phyloP scores from a whole-genome alignment of 2,113 vertebrate species.

The Oreochromis aureus region DNA sequence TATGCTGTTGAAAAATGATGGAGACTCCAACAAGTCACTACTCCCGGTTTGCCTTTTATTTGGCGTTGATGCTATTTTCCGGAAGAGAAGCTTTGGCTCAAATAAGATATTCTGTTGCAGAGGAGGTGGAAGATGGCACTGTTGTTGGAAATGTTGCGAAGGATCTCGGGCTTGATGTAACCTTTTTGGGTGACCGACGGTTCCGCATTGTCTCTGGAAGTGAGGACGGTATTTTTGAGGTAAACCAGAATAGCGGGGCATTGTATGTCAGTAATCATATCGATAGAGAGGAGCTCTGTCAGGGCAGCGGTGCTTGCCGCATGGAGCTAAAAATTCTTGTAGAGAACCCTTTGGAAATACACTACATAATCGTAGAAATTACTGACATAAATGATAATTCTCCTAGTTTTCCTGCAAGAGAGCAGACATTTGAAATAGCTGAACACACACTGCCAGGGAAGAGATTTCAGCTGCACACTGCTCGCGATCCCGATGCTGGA shows the following conservation, averaged over 20 bases:
- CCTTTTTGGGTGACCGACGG: conserved; percentile 13
- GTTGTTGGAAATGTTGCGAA: conserved; percentile 58
- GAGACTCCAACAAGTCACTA: not conserved
- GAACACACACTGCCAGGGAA: conserved; percentile 37
- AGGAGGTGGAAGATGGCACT: conserved; percentile 60
- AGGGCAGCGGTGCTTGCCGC: conserved; percentile 27
- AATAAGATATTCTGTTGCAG: conserved; percentile 57
- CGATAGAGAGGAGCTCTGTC: conserved; percentile 61
- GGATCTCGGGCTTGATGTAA: conserved; percentile 61
- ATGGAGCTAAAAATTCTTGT: conserved; percentile 58
- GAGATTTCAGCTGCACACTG: conserved; percentile 54
- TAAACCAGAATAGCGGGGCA: conserved; percentile 65
- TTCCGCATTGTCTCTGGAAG: conserved; percentile 60
- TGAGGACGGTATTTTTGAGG: conserved; percentile 39
- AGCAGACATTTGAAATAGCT: conserved; percentile 48
- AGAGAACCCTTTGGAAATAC: conserved; percentile 67
- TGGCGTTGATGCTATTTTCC: not conserved
- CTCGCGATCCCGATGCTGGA: conserved; percentile 52
- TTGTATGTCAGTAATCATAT: conserved; percentile 59
- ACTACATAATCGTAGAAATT: conserved; percentile 57
- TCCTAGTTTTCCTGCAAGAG: conserved; percentile 43
- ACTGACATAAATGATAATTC: conserved; percentile 65
- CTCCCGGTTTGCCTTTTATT: not conserved
- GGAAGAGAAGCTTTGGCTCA: conserved; percentile 24
- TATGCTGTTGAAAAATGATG: not conserved